Evolutionary conservation across 2,888 invertebrate species (phyloP), one percentile per base, ranked within the genome.

Genomic region (Xylota segnis): DNA sequence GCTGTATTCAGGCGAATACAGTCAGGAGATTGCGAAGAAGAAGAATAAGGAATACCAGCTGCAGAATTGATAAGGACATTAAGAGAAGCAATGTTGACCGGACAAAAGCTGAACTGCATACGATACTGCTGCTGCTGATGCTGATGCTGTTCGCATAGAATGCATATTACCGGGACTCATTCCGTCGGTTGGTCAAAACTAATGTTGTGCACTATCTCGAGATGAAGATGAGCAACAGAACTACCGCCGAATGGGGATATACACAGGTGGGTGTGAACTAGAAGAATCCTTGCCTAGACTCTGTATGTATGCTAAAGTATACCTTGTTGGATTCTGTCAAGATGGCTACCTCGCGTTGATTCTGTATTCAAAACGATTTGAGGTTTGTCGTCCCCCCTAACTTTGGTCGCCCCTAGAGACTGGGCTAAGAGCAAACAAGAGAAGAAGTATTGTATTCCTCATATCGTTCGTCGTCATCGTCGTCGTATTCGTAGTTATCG

Each of bases 41-140:
- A 79, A 84, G 83, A 84, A 79, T 84, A 84, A 79, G 83, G 79
- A 84, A 79, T 79, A 84, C 70, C 83, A 84, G 83, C 83, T 84
- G 83, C 75, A 79, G 68, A 70, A 79, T 78, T 84, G 74, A 79
- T 84, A 79, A 79, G 83, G 74, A 84, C 83, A 79, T 84, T 84
- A 75, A 43, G 70, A 79, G 70, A 52, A 70, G 83, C 74, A 83
- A 74, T 72, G 78, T 72, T 54, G 78, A 68, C 83, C 72, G 68
- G 78, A 66, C 83, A 61, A 81, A 75, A 81, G 68, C 78, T 50
- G 50, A 63, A 68, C 10, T 70, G 74, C 68, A 65, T 54, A 68
- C 61, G 59, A 59, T 61, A 45, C 45, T 59, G 23, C 23, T 23
- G 23, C 23, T 23, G 23, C 37, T 37, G 43, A 5, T 23, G 23